phyloP scores from a whole-genome alignment of 2,888 invertebrate species.

The Tetheella fluctuosa region DNA sequence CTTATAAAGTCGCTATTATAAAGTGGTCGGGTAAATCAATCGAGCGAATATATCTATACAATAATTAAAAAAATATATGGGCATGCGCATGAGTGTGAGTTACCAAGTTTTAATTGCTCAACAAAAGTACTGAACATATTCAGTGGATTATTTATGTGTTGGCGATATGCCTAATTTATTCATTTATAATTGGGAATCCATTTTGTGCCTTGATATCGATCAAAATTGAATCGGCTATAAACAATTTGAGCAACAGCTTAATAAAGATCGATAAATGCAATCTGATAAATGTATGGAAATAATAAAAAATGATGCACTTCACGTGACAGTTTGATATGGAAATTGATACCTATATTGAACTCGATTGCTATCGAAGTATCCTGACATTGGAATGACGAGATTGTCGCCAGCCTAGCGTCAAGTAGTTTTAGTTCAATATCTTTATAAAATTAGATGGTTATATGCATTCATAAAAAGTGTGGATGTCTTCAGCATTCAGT shows the following conservation, averaged over 20 bases:
- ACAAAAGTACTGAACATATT: constrained; percentile 18
- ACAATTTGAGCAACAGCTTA: background rate
- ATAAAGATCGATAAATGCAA: background rate
- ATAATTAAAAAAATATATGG: background rate
- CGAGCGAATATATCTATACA: background rate
- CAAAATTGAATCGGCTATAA: background rate
- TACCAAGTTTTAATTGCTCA: constrained; percentile 31
- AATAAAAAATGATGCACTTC: background rate
- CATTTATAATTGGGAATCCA: constrained; percentile 24
- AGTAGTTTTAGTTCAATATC: constrained; percentile 78
- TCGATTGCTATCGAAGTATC: constrained; percentile 24
- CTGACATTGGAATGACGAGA: constrained; percentile 57
- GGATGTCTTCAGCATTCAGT: constrained; percentile 78
- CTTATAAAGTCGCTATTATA: no score
- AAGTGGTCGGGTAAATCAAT: background rate
- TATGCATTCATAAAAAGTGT: constrained; percentile 72
- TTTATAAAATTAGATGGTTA: constrained; percentile 77
- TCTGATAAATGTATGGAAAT: background rate
- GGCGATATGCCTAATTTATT: constrained; percentile 32
- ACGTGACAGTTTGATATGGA: background rate
- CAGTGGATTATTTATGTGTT: background rate
- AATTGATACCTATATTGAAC: constrained; percentile 3
- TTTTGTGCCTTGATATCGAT: constrained; percentile 34
- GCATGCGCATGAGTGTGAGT: background rate
- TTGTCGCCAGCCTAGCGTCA: constrained; percentile 70